Evolutionary conservation across 2,113 vertebrate genomes (phyloP).

Genomic region (Serranochromis macrocephalus): DNA sequence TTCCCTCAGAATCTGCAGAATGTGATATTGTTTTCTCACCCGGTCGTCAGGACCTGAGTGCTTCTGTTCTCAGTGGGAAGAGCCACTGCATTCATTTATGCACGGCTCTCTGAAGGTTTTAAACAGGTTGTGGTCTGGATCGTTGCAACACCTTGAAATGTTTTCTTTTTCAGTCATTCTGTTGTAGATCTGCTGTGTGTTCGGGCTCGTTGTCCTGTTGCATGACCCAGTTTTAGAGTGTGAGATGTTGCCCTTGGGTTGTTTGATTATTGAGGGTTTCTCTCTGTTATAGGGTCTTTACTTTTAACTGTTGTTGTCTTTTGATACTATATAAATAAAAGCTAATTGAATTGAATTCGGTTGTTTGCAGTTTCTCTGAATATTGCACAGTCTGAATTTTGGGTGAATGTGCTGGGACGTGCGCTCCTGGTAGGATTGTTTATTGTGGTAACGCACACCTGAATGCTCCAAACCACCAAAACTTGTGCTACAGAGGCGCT

Average conservation of each 20-base stretch:
- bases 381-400: background rate
- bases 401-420: background rate
- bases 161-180: background rate
- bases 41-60: background rate
- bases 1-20: background rate
- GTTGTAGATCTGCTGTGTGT: background rate
- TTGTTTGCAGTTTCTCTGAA: background rate
- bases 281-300: background rate
- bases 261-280: background rate
- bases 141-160: background rate
- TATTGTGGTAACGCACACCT: background rate
- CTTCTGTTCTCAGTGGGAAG: background rate
- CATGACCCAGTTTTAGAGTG: background rate
- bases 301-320: background rate
- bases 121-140: background rate
- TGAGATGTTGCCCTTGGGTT: background rate
- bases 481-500: background rate
- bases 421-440: background rate
- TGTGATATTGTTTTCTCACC: background rate
- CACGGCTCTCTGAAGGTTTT: background rate
- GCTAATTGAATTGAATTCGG: background rate
- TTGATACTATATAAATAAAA: background rate
- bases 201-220: background rate
- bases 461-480: background rate
- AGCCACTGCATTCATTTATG: background rate